Percentiles rank a stretch among this genome's conserved stretches.
Conservation (phyloP, 2,797 vertebrate species). For the Naso thynnoides region DNA sequence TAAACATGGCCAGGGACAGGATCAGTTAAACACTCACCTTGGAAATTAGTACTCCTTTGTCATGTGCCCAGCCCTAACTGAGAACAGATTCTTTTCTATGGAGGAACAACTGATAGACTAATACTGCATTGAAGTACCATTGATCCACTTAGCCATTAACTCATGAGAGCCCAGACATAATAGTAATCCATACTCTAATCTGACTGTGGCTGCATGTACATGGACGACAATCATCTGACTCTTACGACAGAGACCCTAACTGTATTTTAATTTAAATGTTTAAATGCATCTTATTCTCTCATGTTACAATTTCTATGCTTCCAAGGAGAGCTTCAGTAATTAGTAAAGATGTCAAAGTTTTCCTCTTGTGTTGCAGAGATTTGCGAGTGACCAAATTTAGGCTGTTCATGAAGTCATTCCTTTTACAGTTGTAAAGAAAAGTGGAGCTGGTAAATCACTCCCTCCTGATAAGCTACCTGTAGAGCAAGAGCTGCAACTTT, state of each 20-base stretch:
- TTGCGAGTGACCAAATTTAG: not conserved
- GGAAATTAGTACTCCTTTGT: conserved; percentile 13
- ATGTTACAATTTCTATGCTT: not conserved
- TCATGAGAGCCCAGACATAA: not conserved
- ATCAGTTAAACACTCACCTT: conserved; percentile 54
- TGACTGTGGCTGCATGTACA: not conserved
- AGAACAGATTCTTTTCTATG: not conserved
- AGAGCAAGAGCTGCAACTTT: no score
- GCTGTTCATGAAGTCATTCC: not conserved
- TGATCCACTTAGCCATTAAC: conserved; percentile 18
- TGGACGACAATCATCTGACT: not conserved
- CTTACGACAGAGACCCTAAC: not conserved
- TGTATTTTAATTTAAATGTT: not conserved
- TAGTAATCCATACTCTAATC: not conserved
- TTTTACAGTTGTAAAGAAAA: no score
- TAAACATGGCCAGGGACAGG: conserved; percentile 41
- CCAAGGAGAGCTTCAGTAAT: not conserved
- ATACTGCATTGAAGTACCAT: conserved; percentile 5
- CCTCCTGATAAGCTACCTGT: no score
- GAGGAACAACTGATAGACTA: not conserved
- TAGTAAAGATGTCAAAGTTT: not conserved
- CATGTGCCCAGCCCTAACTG: not conserved
- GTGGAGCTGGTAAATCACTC: no score
- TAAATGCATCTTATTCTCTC: not conserved
- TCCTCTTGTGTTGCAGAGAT: not conserved